A percentile compares a stretch with the other conserved stretches of the same genome.
Conservation (phyloP, 2,113 vertebrate species). For the Antidorcas marsupialis region DNA sequence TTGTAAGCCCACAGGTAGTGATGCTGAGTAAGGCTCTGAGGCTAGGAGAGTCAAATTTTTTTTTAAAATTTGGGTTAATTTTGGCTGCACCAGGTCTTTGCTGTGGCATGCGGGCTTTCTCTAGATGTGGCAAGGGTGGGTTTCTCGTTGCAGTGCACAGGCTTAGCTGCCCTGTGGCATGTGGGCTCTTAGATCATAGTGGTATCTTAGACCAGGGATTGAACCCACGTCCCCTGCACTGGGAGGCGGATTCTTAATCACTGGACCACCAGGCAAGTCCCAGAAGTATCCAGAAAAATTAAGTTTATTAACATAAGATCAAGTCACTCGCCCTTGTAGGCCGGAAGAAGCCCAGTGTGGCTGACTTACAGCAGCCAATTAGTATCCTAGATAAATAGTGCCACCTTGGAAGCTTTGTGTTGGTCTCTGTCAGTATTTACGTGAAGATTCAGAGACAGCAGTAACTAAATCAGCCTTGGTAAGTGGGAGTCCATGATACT, state of each 20-base stretch:
- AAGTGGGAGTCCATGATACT: background rate
- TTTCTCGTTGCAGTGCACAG: background rate
- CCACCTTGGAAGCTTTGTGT: background rate
- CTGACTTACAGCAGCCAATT: background rate
- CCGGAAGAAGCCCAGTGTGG: background rate
- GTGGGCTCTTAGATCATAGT: background rate
- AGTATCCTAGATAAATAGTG: background rate
- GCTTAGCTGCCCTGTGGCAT: background rate
- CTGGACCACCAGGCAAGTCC: background rate
- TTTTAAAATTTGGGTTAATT: background rate
- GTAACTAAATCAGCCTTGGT: background rate
- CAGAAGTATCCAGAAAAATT: background rate
- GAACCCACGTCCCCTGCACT: background rate
- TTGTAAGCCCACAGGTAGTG: background rate
- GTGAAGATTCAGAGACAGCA: background rate
- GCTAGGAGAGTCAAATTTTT: background rate
- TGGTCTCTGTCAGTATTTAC: background rate
- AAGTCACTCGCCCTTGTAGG: background rate
- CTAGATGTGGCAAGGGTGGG: background rate
- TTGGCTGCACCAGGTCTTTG: background rate
- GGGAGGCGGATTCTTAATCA: background rate
- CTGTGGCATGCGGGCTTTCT: background rate
- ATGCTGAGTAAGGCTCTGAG: background rate
- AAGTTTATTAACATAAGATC: background rate
- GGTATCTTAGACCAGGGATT: background rate